phyloP scores from a whole-genome alignment of 1,140 invertebrate genomes.

The Sinonovacula constricta region DNA sequence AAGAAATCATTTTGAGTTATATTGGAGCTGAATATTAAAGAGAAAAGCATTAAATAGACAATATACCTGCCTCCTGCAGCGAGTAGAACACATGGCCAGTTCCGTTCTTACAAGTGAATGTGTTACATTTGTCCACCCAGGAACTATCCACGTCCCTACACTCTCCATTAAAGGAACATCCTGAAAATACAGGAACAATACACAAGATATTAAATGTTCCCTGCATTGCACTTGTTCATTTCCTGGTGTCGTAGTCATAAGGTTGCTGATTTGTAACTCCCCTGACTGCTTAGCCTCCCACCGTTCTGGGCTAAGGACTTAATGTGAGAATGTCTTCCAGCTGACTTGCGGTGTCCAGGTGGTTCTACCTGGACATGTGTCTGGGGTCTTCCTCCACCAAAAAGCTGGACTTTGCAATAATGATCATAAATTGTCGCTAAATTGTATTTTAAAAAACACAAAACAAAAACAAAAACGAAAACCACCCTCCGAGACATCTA shows the following conservation, averaged over 20 bases:
- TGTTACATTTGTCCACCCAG: slow-evolving; percentile 45
- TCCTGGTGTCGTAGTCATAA: not conserved
- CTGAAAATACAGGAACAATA: not conserved
- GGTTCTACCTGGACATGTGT: too few species aligned
- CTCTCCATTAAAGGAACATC: slow-evolving; percentile 36
- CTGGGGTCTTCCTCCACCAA: too few species aligned
- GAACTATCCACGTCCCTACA: slow-evolving; percentile 28
- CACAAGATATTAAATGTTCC: not conserved
- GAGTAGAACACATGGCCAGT: not conserved
- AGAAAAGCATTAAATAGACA: not conserved
- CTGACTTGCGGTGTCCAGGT: too few species aligned
- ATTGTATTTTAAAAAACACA: not conserved
- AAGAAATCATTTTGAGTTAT: too few species aligned
- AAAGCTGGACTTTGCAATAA: too few species aligned
- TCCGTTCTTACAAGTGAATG: slow-evolving; percentile 17
- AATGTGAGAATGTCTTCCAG: not conserved
- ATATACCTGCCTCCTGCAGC: slow-evolving; percentile 37
- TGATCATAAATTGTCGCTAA: not conserved
- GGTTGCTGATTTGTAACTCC: too few species aligned
- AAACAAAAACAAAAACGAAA: not conserved
- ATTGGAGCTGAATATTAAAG: too few species aligned
- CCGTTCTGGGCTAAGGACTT: too few species aligned
- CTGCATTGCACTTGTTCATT: not conserved
- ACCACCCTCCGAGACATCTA: not conserved
- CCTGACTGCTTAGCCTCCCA: too few species aligned